These are phyloP conservation scores for Jacana jacana DNA, from an alignment of 2,113 vertebrate species.

Conservation along the genomic window DNA sequence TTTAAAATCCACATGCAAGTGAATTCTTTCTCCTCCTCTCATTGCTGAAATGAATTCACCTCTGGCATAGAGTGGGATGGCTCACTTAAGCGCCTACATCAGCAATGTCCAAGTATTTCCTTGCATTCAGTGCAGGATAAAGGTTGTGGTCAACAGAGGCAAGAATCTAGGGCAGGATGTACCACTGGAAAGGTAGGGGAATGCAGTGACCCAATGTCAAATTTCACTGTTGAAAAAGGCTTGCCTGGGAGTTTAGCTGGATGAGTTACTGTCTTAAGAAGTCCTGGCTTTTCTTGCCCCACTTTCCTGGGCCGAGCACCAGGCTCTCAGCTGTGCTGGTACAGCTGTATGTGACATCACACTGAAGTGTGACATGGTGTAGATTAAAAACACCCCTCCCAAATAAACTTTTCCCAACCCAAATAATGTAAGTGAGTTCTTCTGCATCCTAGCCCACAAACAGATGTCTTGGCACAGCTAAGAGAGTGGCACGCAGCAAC, in stretches of 20 bases:
- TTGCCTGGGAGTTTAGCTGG: background rate
- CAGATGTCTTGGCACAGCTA: conserved; percentile 57
- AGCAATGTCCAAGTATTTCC: background rate
- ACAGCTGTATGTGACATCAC: conserved; percentile 65
- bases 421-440: conserved; percentile 29
- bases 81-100: background rate
- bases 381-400: conserved; percentile 32
- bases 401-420: conserved; percentile 42
- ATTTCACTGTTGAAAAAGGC: background rate
- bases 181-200: background rate
- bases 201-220: background rate
- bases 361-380: background rate
- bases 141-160: background rate
- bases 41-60: background rate
- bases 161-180: background rate
- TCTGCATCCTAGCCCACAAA: conserved; percentile 39
- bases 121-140: background rate
- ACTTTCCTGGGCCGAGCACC: background rate
- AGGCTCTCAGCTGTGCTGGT: conserved; percentile 26
- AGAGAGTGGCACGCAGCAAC: conserved; percentile 15
- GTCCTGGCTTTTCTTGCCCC: conserved; percentile 9
- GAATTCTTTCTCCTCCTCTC: background rate
- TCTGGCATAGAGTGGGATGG: background rate
- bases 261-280: conserved; percentile 9
- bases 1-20: background rate